Evolutionary conservation across 2,113 vertebrate genomes (phyloP).

Genomic region (Ammodytes dubius): DNA sequence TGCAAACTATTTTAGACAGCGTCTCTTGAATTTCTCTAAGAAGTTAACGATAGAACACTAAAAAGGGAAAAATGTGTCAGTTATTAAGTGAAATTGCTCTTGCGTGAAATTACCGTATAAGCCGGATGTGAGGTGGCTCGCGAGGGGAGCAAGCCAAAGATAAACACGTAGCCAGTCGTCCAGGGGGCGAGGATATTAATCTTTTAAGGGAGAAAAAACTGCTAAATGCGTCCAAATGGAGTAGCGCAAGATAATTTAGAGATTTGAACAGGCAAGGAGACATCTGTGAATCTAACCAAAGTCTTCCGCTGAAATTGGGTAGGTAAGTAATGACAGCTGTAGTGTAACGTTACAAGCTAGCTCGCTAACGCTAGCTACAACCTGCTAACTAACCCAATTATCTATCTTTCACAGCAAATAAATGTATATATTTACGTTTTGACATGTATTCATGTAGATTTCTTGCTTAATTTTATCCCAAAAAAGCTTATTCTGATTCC

Average conservation of each 20-base stretch:
- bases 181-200: slow-evolving; percentile 42
- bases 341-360: slow-evolving; percentile 42
- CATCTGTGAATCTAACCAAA: not conserved
- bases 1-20: fast-evolving
- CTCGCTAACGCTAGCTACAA: slow-evolving; percentile 55
- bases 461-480: not conserved
- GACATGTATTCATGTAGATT: not conserved
- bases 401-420: slow-evolving; percentile 11
- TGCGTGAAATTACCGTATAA: slow-evolving; percentile 47
- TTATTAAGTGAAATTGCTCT: not conserved
- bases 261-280: slow-evolving; percentile 6
- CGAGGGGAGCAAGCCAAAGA: slow-evolving; percentile 82
- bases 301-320: slow-evolving; percentile 42
- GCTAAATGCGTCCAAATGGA: slow-evolving; percentile 52
- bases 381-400: slow-evolving; percentile 48
- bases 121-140: slow-evolving; percentile 87
- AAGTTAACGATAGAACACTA: no score
- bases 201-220: not conserved
- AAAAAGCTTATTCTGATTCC: not conserved
- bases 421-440: fast-evolving
- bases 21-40: no score
- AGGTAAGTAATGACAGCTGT: slow-evolving; percentile 68
- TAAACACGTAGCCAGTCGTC: slow-evolving; percentile 84
- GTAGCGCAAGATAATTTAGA: slow-evolving; percentile 20
- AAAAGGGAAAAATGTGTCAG: no score